Conservation (phyloP, 2,888 invertebrate genomes). For the Capitulum mitella region DNA sequence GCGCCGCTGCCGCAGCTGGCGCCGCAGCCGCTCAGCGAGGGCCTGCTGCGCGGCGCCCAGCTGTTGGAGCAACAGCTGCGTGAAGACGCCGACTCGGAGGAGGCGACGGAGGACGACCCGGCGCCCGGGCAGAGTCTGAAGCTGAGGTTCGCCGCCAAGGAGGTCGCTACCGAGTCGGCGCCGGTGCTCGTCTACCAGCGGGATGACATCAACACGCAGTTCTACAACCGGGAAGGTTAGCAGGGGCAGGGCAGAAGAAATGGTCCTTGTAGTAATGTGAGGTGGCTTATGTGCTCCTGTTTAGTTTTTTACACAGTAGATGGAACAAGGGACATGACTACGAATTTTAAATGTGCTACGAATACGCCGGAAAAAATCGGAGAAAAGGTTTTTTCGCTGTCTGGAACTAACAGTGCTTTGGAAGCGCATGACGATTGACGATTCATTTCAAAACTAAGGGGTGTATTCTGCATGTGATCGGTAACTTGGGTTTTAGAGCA, state of each 20-base stretch:
- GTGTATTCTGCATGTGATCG: too few species aligned
- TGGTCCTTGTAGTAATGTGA: too few species aligned
- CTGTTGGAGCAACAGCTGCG: background rate
- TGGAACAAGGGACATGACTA: too few species aligned
- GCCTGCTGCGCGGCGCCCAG: background rate
- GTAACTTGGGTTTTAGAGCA: too few species aligned
- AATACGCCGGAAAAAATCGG: too few species aligned
- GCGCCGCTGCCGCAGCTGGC: background rate
- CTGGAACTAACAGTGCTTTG: too few species aligned
- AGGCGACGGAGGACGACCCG: background rate
- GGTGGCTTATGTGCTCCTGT: too few species aligned
- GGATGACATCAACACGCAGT: background rate
- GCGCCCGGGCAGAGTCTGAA: background rate
- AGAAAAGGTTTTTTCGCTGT: too few species aligned
- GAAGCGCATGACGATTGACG: too few species aligned
- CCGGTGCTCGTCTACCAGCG: slow-evolving; percentile 1
- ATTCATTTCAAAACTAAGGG: too few species aligned
- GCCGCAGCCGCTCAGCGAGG: background rate
- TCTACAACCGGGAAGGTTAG: background rate
- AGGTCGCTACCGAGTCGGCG: background rate
- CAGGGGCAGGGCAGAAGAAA: background rate
- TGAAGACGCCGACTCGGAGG: background rate
- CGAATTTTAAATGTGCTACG: too few species aligned
- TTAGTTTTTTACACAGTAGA: too few species aligned
- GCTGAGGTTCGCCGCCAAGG: background rate